phyloP scores from a whole-genome alignment of 2,888 invertebrate genomes.

The Ferrisia virgata region DNA sequence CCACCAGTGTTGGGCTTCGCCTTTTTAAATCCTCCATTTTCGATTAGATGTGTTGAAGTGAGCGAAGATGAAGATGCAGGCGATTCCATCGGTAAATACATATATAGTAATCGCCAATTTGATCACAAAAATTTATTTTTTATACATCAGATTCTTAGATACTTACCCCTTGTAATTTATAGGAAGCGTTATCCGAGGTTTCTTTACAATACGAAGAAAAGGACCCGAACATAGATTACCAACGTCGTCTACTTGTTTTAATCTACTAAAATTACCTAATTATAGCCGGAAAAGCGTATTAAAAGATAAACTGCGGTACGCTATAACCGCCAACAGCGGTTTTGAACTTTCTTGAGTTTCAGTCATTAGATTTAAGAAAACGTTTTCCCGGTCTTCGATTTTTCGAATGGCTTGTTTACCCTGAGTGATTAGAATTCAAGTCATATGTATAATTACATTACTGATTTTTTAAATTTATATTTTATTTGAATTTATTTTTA shows the following conservation, averaged over 20 bases:
- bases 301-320: conserved; percentile 93
- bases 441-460: not conserved
- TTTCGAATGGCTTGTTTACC: not conserved
- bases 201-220: conserved; percentile 93
- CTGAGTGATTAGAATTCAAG: not conserved
- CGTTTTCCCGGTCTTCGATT: not conserved
- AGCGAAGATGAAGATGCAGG: conserved; percentile 95
- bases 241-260: conserved; percentile 99
- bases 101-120: not conserved
- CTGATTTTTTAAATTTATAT: not conserved
- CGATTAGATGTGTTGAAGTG: conserved; percentile 97
- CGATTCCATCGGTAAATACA: conserved; percentile 67
- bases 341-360: conserved; percentile 93
- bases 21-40: conserved; percentile 94
- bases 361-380: not conserved
- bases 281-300: conserved; percentile 94
- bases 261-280: conserved; percentile 94
- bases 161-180: conserved; percentile 11
- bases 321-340: conserved; percentile 95
- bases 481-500: not conserved
- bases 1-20: conserved; percentile 94
- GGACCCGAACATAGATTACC: conserved; percentile 92
- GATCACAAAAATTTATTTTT: too few species aligned
- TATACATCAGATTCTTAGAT: not conserved
- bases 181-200: conserved; percentile 95